These are phyloP conservation scores for Plotosus lineatus DNA, from an alignment of 2,113 vertebrate species.

Conservation along the genomic window DNA sequence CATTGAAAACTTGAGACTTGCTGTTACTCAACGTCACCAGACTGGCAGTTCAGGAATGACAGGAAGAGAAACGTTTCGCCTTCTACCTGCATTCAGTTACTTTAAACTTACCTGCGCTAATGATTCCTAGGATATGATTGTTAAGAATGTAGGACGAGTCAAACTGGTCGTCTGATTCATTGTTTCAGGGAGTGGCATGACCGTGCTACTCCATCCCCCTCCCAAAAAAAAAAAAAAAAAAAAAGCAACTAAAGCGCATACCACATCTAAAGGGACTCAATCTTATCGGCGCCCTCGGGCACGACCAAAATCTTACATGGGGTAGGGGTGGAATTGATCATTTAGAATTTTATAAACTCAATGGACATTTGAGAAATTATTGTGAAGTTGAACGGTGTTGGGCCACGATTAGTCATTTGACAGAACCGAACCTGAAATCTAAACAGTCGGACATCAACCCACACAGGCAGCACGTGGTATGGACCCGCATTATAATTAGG, in stretches of 20 bases:
- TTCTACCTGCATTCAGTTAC: constrained; percentile 7
- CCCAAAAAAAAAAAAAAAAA: too few relatives aligned
- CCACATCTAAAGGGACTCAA: not conserved
- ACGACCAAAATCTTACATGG: not conserved
- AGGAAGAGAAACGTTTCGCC: constrained; percentile 48
- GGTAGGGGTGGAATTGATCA: not conserved
- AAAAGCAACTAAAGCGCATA: not conserved
- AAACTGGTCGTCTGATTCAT: constrained; percentile 44
- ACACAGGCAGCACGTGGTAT: constrained; percentile 50
- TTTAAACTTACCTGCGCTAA: constrained; percentile 2
- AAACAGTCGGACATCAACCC: constrained; percentile 21
- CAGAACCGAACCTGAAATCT: not conserved
- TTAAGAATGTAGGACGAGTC: constrained; percentile 54
- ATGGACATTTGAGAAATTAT: not conserved
- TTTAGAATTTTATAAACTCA: constrained; percentile 3
- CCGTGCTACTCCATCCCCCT: constrained; percentile 8
- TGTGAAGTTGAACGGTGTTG: not conserved
- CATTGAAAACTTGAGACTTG: constrained; percentile 2
- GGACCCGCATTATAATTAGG: constrained; percentile 54
- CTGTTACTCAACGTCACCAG: constrained; percentile 48
- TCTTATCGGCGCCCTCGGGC: not conserved
- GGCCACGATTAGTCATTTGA: not conserved
- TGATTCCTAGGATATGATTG: not conserved
- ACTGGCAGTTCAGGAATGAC: constrained; percentile 66
- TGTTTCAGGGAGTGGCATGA: constrained; percentile 67